phyloP scores from a whole-genome alignment of 2,888 invertebrate species.

The Eupithecia subfuscata region DNA sequence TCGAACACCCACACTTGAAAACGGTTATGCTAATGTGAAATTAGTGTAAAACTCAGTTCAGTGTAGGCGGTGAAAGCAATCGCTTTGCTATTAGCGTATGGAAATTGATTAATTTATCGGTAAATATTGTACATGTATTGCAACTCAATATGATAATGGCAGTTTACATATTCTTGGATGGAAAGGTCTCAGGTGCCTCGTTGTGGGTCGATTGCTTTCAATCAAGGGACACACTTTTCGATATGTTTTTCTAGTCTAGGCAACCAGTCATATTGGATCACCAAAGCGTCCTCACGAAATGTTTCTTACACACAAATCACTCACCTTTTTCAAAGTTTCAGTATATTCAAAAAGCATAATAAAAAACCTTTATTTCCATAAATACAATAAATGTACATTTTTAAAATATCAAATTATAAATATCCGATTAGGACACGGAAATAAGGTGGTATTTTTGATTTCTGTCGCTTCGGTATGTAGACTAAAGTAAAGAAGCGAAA shows the following conservation, averaged over 20 bases:
- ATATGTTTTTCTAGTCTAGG: neutral
- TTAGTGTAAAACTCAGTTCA: slow-evolving; percentile 29
- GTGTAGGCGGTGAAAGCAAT: slow-evolving; percentile 30
- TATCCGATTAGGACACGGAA: too few relatives aligned
- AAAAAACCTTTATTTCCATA: too few relatives aligned
- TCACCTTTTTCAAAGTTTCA: neutral
- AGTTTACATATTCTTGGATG: slow-evolving; percentile 13
- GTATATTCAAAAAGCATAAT: too few relatives aligned
- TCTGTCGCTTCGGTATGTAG: too few relatives aligned
- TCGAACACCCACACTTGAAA: slow-evolving; percentile 19
- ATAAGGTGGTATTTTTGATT: too few relatives aligned
- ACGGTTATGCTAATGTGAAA: slow-evolving; percentile 32
- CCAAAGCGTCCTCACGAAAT: neutral
- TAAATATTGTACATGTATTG: slow-evolving; percentile 24
- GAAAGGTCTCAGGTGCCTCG: slow-evolving; percentile 5
- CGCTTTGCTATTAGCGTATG: slow-evolving; percentile 33
- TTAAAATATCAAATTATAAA: too few relatives aligned
- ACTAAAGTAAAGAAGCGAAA: too few relatives aligned
- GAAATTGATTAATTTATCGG: slow-evolving; percentile 29
- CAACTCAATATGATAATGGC: slow-evolving; percentile 29
- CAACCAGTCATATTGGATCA: neutral
- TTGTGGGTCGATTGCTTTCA: neutral
- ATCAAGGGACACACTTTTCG: neutral
- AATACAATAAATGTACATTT: too few relatives aligned
- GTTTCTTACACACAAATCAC: neutral